Conservation (phyloP, 2,797 vertebrate genomes). For the Gila robusta region DNA sequence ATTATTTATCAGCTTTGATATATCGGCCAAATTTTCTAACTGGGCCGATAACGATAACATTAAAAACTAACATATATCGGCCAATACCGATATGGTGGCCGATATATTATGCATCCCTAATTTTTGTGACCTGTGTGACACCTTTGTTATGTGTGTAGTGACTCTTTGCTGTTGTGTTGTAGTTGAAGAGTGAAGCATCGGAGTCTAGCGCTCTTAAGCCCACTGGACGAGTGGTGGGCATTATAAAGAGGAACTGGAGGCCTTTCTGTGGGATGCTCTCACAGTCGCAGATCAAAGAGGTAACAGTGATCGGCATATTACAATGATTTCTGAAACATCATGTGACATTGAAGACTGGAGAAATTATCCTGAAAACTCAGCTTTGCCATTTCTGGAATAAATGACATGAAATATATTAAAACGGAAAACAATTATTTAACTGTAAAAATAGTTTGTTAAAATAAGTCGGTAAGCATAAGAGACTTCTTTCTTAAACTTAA, state of each 20-base stretch:
- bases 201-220: constrained; percentile 82
- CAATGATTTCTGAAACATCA: not conserved
- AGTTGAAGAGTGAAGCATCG: constrained; percentile 79
- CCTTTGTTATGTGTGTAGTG: not conserved
- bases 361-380: not conserved
- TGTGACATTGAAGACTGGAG: not conserved
- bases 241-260: constrained; percentile 98
- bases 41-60: too few relatives aligned
- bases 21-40: too few relatives aligned
- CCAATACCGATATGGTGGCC: too few relatives aligned
- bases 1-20: too few relatives aligned
- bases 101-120: too few relatives aligned
- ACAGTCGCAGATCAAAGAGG: constrained; percentile 92
- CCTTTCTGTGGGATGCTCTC: constrained; percentile 96
- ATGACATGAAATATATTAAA: not conserved
- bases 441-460: not conserved
- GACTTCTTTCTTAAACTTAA: not conserved
- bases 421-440: not conserved
- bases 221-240: constrained; percentile 91
- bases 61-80: too few relatives aligned
- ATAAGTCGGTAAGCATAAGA: not conserved
- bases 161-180: constrained; percentile 29
- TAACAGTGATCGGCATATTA: constrained; percentile 52
- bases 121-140: not conserved
- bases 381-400: not conserved